A percentile compares a stretch with the other conserved stretches of the same genome.
Evolutionary conservation across 2,113 vertebrate species (phyloP).

Genomic region (Mixornis gularis): DNA sequence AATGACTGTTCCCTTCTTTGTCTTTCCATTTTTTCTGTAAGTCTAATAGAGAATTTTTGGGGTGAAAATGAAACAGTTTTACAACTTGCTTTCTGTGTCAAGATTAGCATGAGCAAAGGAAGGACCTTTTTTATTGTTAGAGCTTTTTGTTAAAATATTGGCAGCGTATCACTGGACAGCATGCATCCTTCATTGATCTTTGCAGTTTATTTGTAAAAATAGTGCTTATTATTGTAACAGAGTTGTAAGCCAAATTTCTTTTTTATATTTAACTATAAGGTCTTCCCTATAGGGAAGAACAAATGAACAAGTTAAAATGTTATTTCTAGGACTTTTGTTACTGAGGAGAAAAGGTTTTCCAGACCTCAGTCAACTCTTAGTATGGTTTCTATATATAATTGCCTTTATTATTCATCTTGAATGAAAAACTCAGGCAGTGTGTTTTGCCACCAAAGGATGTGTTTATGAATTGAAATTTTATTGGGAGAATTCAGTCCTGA

Average conservation of each 20-base stretch:
- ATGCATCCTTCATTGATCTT: background rate
- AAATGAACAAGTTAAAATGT: background rate
- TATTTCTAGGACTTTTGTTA: background rate
- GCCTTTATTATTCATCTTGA: background rate
- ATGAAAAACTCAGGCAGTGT: background rate
- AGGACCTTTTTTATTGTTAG: background rate
- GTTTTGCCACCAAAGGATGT: background rate
- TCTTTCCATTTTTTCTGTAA: background rate
- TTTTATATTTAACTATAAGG: background rate
- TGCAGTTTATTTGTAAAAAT: background rate
- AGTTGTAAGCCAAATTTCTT: background rate
- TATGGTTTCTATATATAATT: background rate
- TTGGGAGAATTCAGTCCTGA: background rate
- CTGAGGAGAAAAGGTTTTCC: background rate
- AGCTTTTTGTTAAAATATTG: background rate
- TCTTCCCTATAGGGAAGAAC: background rate
- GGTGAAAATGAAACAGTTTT: background rate
- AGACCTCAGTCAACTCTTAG: background rate
- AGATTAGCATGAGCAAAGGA: background rate
- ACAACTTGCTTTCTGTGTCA: background rate
- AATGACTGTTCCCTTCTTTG: background rate
- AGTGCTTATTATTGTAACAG: background rate
- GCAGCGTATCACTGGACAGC: background rate
- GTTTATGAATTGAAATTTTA: background rate
- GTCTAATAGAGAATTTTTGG: background rate